Evolutionary conservation across 2,113 vertebrate species (phyloP).

Genomic region (Podarcis raffonei): DNA sequence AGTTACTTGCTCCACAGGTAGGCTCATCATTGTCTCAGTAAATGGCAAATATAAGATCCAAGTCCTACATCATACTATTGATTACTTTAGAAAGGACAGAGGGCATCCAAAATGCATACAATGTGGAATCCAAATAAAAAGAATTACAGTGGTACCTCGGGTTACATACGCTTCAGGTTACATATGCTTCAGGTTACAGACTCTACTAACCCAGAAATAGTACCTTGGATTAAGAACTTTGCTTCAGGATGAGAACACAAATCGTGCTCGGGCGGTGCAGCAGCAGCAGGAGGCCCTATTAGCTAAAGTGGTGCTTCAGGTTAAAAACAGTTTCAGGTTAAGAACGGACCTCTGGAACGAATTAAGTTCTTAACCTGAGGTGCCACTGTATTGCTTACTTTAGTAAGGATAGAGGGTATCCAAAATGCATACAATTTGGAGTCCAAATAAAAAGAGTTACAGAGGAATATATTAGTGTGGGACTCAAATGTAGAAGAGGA

Average conservation of each 20-base stretch:
- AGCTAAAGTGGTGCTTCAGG: no score
- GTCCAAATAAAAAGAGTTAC: neutral
- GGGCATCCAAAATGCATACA: neutral
- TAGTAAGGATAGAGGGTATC: neutral
- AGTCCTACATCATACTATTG: neutral
- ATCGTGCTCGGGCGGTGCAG: no score
- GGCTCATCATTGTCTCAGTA: neutral
- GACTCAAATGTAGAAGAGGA: neutral
- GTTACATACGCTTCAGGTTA: no score
- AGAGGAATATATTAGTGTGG: neutral
- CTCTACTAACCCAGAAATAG: no score
- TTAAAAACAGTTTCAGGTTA: no score
- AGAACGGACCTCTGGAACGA: no score
- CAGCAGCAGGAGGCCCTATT: no score
- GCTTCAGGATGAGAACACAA: no score
- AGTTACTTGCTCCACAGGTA: neutral
- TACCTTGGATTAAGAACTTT: no score
- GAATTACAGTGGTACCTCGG: no score
- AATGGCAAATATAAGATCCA: neutral
- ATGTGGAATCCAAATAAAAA: neutral
- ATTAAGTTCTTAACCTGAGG: no score
- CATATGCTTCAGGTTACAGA: no score
- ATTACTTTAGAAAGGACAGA: neutral
- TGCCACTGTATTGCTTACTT: neutral
- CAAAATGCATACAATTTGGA: neutral